Evolutionary conservation across 2,113 vertebrate species (phyloP).

Genomic region (Panthera uncia): DNA sequence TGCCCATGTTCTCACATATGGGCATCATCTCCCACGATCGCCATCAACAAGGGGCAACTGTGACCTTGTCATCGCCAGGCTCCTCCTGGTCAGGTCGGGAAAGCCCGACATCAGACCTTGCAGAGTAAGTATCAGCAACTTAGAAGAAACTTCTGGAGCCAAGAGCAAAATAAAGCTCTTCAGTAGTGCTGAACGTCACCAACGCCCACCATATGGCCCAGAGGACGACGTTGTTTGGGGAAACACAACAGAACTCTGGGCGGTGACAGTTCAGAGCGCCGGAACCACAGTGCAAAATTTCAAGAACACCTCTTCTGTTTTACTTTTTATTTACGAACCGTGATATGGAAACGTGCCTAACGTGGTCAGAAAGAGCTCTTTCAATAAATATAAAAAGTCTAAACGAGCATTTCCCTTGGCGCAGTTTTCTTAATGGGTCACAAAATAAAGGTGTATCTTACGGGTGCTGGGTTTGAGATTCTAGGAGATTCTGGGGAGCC

Average conservation of each 20-base stretch:
- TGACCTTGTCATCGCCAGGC: neutral
- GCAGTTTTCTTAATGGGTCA: neutral
- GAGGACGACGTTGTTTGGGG: neutral
- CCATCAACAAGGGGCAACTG: neutral
- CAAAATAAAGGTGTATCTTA: neutral
- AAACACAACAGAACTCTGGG: neutral
- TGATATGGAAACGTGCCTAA: neutral
- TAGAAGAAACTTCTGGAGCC: neutral
- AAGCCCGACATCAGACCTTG: neutral
- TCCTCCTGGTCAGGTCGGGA: neutral
- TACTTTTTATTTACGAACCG: neutral
- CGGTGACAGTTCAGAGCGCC: neutral
- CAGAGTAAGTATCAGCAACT: neutral
- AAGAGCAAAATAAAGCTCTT: neutral
- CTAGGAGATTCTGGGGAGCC: neutral
- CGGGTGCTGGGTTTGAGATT: neutral
- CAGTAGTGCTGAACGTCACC: neutral
- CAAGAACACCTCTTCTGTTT: neutral
- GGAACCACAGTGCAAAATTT: neutral
- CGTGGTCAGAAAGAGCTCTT: neutral
- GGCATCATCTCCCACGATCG: neutral
- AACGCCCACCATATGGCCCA: fast-evolving
- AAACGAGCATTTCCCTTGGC: neutral
- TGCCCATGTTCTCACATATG: fast-evolving
- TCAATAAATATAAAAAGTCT: neutral